A percentile compares a stretch with the other conserved stretches of the same genome.
These are phyloP conservation scores for Caenorhabditis auriculariae DNA, from an alignment of 2,888 invertebrate species.

Conservation along the genomic window DNA sequence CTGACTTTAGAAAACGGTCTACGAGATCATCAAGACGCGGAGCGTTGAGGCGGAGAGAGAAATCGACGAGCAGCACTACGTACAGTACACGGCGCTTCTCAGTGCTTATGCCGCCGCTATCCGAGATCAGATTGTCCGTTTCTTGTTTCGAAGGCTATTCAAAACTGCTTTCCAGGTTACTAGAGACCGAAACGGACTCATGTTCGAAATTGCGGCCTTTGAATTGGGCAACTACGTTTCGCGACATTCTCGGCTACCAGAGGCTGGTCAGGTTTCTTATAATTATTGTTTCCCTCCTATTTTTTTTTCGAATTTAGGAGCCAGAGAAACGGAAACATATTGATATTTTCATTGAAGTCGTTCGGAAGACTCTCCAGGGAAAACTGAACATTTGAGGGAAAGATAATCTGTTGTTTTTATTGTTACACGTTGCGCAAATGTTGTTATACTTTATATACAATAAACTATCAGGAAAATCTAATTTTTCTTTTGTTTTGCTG, in stretches of 20 bases:
- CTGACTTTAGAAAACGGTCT: too few relatives aligned
- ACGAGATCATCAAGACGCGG: constrained; percentile 21
- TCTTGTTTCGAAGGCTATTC: not conserved
- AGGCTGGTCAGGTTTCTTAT: too few relatives aligned
- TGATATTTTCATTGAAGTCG: constrained; percentile 32
- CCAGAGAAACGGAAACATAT: constrained; percentile 17
- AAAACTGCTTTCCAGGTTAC: constrained; percentile 37
- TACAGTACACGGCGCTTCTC: constrained; percentile 39
- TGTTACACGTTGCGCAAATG: too few relatives aligned
- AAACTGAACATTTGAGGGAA: constrained; percentile 16
- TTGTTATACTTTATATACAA: too few relatives aligned
- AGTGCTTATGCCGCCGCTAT: constrained; percentile 45
- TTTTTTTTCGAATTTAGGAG: not conserved
- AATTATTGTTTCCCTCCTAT: too few relatives aligned
- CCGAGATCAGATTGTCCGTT: constrained; percentile 31
- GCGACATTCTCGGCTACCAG: constrained; percentile 11
- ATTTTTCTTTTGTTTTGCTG: not conserved
- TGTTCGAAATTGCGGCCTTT: constrained; percentile 44
- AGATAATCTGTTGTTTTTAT: too few relatives aligned
- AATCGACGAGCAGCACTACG: constrained; percentile 39
- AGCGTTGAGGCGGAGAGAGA: constrained; percentile 10
- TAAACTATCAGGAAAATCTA: not conserved
- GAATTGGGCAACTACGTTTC: constrained; percentile 47
- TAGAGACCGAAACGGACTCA: constrained; percentile 39
- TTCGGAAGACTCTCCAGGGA: constrained; percentile 8